Conservation (phyloP, 2,113 vertebrate genomes). For the Elaphurus davidianus region DNA sequence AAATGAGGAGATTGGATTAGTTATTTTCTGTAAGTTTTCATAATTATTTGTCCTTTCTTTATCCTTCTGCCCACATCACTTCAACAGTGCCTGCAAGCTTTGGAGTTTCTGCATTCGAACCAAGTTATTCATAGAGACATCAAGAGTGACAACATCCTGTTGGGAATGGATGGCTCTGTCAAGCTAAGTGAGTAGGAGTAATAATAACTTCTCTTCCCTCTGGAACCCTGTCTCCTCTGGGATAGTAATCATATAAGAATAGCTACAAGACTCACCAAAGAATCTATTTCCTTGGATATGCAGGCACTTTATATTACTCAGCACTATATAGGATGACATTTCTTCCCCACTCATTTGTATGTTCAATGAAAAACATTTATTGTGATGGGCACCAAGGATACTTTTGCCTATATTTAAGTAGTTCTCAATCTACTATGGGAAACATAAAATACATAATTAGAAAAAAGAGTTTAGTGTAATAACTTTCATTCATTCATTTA, state of each 20-base stretch:
- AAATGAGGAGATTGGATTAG: neutral
- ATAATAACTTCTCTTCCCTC: neutral
- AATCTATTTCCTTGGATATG: neutral
- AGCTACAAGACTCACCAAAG: neutral
- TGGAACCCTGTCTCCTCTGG: neutral
- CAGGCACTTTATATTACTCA: neutral
- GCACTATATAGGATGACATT: neutral
- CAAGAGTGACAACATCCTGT: slow-evolving; percentile 98
- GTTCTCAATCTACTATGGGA: neutral
- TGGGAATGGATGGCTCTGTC: slow-evolving; percentile 98
- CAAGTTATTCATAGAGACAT: slow-evolving; percentile 99
- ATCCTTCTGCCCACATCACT: neutral
- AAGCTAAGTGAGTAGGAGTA: slow-evolving; percentile 91
- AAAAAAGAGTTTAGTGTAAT: neutral
- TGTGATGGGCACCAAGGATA: neutral
- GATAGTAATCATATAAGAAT: neutral
- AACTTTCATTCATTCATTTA: slow-evolving; percentile 7
- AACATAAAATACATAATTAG: neutral
- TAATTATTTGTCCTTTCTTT: slow-evolving; percentile 21
- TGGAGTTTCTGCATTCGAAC: slow-evolving; percentile 97
- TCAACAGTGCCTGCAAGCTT: slow-evolving; percentile 93
- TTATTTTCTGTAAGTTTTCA: neutral
- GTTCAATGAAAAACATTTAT: neutral
- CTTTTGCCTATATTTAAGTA: neutral
- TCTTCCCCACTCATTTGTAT: neutral